These are phyloP conservation scores for Globodera ellingtonae DNA, from an alignment of 1,140 invertebrate genomes.

Conservation along the genomic window DNA sequence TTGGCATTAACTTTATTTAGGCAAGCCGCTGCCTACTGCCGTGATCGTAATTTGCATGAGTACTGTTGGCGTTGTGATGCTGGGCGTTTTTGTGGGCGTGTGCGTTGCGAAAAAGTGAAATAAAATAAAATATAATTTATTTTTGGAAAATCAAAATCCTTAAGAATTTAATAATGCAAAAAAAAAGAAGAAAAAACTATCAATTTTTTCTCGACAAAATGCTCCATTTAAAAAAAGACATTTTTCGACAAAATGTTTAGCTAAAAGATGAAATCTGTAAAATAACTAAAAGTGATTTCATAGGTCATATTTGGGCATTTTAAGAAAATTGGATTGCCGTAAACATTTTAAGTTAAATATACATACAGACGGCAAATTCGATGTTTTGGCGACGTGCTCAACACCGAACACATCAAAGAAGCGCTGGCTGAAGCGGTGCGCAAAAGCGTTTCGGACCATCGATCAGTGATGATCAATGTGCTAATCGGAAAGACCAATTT, in stretches of 20 bases:
- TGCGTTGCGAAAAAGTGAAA: constrained; percentile 48
- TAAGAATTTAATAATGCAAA: not conserved
- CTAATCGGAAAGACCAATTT: constrained; percentile 74
- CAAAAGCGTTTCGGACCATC: constrained; percentile 60
- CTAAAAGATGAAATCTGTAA: no score
- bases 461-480: constrained; percentile 71
- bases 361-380: not conserved
- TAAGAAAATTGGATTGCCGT: no score
- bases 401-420: constrained; percentile 57
- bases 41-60: constrained; percentile 57
- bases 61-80: constrained; percentile 57
- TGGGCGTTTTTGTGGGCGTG: constrained; percentile 60
- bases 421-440: constrained; percentile 67
- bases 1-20: not conserved
- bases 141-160: not conserved
- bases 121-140: not conserved
- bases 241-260: no score
- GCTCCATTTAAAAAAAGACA: no score
- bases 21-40: constrained; percentile 43
- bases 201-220: no score
- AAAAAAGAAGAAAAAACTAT: not conserved
- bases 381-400: constrained; percentile 67
- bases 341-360: not conserved
- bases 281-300: no score
- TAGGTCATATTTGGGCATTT: no score